Percentiles rank a stretch among this genome's conserved stretches.
phyloP scores from a whole-genome alignment of 2,113 vertebrate species.

The Halichoeres trimaculatus region DNA sequence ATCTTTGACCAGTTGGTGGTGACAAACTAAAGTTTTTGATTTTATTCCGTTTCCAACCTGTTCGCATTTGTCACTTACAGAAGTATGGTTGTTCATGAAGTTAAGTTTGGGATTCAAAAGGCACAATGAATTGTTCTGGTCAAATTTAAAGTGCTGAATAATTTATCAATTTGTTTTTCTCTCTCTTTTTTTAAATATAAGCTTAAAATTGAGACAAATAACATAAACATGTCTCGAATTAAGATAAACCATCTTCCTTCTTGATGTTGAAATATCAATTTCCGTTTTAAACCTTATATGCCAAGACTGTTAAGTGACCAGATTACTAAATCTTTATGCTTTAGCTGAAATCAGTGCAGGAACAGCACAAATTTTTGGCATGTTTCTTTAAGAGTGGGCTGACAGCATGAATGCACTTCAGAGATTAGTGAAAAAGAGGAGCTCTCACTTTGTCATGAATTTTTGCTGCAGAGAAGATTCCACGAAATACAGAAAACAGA shows the following conservation, averaged over 20 bases:
- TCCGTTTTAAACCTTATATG: neutral
- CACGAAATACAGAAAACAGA: neutral
- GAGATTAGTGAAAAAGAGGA: constrained; percentile 25
- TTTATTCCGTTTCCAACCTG: neutral
- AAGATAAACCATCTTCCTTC: neutral
- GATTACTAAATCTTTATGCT: no score
- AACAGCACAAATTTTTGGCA: neutral
- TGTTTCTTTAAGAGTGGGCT: constrained; percentile 81
- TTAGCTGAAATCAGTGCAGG: neutral
- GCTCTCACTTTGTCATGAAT: constrained; percentile 18
- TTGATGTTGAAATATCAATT: neutral
- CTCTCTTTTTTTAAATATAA: no score
- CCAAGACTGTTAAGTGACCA: neutral
- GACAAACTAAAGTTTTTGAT: constrained; percentile 34
- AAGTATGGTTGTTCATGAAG: neutral
- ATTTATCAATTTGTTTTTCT: neutral
- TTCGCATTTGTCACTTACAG: neutral
- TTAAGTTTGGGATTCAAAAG: neutral
- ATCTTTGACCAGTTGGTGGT: constrained; percentile 42
- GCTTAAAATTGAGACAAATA: neutral
- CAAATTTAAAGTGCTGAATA: neutral
- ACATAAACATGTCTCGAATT: neutral
- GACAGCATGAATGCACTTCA: constrained; percentile 16
- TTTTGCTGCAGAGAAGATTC: neutral
- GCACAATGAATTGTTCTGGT: neutral